A percentile compares a stretch with the other conserved stretches of the same genome.
phyloP scores from a whole-genome alignment of 2,888 invertebrate species.

The Heliothis peltigera region DNA sequence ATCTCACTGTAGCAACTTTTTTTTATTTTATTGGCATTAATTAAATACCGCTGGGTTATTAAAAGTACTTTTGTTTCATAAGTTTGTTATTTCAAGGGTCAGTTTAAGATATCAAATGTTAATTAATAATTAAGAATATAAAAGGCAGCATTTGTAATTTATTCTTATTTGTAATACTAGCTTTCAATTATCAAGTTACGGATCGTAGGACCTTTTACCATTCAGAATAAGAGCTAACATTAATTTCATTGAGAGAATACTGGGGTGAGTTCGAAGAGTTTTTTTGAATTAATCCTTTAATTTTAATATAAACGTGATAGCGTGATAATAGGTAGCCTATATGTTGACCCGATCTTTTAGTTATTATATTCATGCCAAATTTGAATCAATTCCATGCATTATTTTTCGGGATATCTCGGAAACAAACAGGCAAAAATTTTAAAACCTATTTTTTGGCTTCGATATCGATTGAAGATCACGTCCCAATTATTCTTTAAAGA shows the following conservation, averaged over 20 bases:
- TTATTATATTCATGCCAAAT: too few relatives aligned
- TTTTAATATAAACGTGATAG: too few relatives aligned
- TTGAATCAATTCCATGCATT: too few relatives aligned
- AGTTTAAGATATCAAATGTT: constrained; percentile 27
- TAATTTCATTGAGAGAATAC: neutral
- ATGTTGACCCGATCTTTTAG: too few relatives aligned
- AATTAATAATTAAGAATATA: constrained; percentile 29
- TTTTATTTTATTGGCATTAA: constrained; percentile 16
- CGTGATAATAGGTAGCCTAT: too few relatives aligned
- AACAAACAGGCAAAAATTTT: too few relatives aligned
- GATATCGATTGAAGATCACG: too few relatives aligned
- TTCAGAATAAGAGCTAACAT: neutral
- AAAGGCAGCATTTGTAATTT: constrained; percentile 10
- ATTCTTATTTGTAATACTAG: constrained; percentile 6
- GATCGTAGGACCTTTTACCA: neutral
- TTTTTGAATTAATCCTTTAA: too few relatives aligned
- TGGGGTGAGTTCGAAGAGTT: too few relatives aligned
- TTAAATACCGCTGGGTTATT: constrained; percentile 14
- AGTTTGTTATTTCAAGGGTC: constrained; percentile 16
- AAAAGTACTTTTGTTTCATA: constrained; percentile 23
- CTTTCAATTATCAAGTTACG: constrained; percentile 1
- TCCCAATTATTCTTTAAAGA: too few relatives aligned
- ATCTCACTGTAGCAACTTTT: constrained; percentile 17
- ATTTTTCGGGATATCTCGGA: too few relatives aligned
- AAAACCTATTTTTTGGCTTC: too few relatives aligned